phyloP scores from a whole-genome alignment of 2,113 vertebrate species.

The Rutilus rutilus region DNA sequence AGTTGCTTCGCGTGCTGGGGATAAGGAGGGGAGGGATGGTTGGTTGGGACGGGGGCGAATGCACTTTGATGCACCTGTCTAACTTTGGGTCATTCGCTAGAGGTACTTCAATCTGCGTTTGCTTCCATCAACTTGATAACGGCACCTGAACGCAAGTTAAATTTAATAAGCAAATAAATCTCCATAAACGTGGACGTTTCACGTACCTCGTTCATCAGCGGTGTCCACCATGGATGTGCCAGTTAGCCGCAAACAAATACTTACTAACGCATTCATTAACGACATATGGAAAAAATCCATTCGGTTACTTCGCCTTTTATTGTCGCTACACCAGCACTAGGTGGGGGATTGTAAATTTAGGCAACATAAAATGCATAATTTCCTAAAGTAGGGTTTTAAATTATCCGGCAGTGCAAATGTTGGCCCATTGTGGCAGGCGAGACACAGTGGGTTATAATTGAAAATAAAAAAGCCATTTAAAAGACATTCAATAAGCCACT shows the following conservation, averaged over 20 bases:
- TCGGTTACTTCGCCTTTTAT: conserved; percentile 41
- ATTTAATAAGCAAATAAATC: conserved; percentile 82
- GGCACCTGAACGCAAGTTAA: conserved; percentile 65
- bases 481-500: conserved; percentile 76
- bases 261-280: conserved; percentile 57
- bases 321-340: conserved; percentile 37
- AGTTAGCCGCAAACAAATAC: conserved; percentile 54
- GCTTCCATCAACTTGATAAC: conserved; percentile 76
- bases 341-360: conserved; percentile 45
- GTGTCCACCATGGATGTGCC: conserved; percentile 35
- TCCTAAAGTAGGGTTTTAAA: conserved; percentile 73
- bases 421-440: conserved; percentile 58
- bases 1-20: conserved; percentile 70
- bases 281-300: conserved; percentile 49
- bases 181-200: conserved; percentile 69
- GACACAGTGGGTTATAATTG: conserved; percentile 70
- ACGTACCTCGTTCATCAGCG: conserved; percentile 65
- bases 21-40: conserved; percentile 49
- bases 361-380: conserved; percentile 72
- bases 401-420: conserved; percentile 66
- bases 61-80: conserved; percentile 63
- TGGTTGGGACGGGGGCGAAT: conserved; percentile 63
- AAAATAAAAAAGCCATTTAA: conserved; percentile 78
- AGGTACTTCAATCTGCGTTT: conserved; percentile 66
- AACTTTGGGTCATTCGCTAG: conserved; percentile 66